Evolutionary conservation across 1,140 invertebrate species (phyloP), one percentile per base, ranked within the genome.

Genomic region (Drosophila quadrilineata): DNA sequence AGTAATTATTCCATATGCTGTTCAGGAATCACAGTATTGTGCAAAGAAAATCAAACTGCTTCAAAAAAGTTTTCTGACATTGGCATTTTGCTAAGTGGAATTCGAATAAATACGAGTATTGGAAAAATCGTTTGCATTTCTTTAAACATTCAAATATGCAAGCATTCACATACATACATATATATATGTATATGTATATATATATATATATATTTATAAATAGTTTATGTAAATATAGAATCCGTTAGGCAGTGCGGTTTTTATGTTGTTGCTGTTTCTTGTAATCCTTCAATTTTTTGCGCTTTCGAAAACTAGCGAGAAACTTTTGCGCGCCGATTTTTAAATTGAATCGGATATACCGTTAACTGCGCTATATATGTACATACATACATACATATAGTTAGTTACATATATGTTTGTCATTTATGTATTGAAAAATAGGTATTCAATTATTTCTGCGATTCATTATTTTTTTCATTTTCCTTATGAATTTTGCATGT

Each of bases 21-120:
- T 65, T 69, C 75, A 64, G 76, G 76, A 75, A 80, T 80, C 76
- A 82, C 76, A 82, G 76, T 72, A 75, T 75, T 75, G 76, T 80
- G 75, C 71, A 79, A 67, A 74, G 71, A 50, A 79, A 62, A 52
- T 33, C n/a, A 22, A 75, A 63, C 31, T 74, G 40, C 36, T 66
- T 28, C 41, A 21, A 35, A 35, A 54, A 54, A 43, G n/a, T n/a
- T n/a, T n/a, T n/a, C n/a, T n/a, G n/a, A 48, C 64, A 12, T 49
- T 41, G 31, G 6, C 35, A 64, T 49, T 28, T 24, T 49, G 24
- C 41, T 28, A 26, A 45, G 41, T 28, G n/a, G n/a, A 59, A 29
- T 31, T 45, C 22, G 19, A n/a, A 43, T 40, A 28, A 28, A 17
- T 24, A 33, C 28, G 21, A 56, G 16, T n/a, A 41, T 41, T 26